Base-by-base conservation (phyloP, 2,888 invertebrate species). In the Odontothrips loti region DNA sequence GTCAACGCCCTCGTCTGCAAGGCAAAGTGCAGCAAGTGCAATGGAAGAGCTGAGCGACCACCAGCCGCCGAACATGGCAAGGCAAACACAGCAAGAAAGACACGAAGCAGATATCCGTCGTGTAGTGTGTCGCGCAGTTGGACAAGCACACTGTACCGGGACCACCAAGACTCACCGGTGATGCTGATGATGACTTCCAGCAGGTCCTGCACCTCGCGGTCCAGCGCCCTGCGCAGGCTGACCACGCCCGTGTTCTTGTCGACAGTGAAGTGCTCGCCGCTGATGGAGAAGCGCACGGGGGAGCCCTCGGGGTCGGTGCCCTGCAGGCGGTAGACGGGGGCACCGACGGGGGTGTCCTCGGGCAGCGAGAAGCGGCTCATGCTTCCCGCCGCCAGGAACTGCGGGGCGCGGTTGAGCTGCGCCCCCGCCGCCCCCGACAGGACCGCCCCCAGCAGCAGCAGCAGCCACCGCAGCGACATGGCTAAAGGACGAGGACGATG, bases 171-270 rank as follows among this genome's bases (percentile, higher is more conserved):
- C 83, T 85, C 86, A 93, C 93, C 94, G 84, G 94, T 94, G 83
- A 95, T 92, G 86, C 94, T 95, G 83, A 95, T 93, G 85, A 95
- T 93, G 79, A 94, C 93, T 88, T 95, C 94, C 80, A 95, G 87
- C 3, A 91, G 87, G 81, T 91, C 90, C 85, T 92, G 91, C 47
- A 89, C 88, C 85, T 95, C 95, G 80, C 95, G 89, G 86, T 95
- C 95, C 81, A 95, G 86, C 48, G 90, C 88, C 86, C 91, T 92
- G 2, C 93, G 91, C 47, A 95, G 88, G 0, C 92, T 92, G 3
- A 95, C 93, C 75, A 94, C 93, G 0, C 95, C 95, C 0, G 93
- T 92, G 81, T 90, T 89, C 10, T 93, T 89, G 85, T 95, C 93
- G n/a, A 95, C 95, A 17, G 92, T 92, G 86, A 95, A 93, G 85